Evolutionary conservation across 2,113 vertebrate species (phyloP).

Genomic region (Acanthochromis polyacanthus): DNA sequence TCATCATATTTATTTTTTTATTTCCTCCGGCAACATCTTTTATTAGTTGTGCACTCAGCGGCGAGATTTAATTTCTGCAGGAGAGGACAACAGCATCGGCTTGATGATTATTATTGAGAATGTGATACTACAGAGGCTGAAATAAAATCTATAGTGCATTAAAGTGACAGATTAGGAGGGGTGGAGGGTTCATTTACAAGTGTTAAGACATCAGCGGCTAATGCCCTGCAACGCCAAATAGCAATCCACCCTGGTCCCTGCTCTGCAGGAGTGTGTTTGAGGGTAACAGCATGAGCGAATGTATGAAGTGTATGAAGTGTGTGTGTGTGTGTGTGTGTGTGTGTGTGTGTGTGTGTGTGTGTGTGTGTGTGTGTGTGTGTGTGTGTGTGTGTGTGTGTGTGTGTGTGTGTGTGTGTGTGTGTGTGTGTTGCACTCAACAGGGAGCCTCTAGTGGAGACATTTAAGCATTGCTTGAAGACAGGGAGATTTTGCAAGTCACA

Average conservation of each 20-base stretch:
- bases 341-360: conserved; percentile 40
- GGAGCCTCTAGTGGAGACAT: conserved; percentile 67
- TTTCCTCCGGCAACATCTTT: conserved; percentile 98
- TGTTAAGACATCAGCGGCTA: conserved; percentile 97
- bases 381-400: conserved; percentile 33
- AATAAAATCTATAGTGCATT: conserved; percentile 99
- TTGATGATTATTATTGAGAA: conserved; percentile 99
- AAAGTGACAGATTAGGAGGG: conserved; percentile 99
- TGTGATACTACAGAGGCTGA: conserved; percentile 94
- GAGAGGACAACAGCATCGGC: conserved; percentile 94
- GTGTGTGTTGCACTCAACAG: conserved; percentile 49
- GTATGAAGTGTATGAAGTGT: conserved; percentile 41
- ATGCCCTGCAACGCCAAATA: conserved; percentile 95
- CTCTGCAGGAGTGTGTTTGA: conserved; percentile 56
- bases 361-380: conserved; percentile 27
- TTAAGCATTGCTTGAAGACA: conserved; percentile 41
- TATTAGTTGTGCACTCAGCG: conserved; percentile 98
- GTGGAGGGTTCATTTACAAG: conserved; percentile 98
- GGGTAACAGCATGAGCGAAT: conserved; percentile 42
- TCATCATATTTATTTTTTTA: conserved; percentile 99
- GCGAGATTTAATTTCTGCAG: conserved; percentile 98
- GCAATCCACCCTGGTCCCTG: conserved; percentile 91
- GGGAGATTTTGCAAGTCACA: conserved; percentile 8
- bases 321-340: conserved; percentile 17
- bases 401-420: conserved; percentile 17